Conservation (phyloP, 2,888 invertebrate species). For the Arge pagana region DNA sequence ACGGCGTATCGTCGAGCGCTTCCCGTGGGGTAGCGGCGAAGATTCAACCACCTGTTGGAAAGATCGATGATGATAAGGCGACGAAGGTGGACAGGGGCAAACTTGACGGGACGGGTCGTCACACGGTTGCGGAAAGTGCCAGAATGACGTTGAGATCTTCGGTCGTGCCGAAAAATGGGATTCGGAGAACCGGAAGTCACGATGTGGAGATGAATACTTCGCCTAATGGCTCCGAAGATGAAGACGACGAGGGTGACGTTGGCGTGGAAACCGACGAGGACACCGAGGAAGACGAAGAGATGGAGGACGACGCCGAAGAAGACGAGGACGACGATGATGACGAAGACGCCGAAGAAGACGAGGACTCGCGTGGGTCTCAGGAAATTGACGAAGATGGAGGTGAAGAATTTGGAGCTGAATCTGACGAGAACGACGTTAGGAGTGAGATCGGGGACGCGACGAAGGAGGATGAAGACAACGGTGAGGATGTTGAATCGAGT, state of each 20-base stretch:
- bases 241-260: conserved; percentile 21
- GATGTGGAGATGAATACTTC: conserved; percentile 11
- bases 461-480: background rate
- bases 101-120: conserved; percentile 5
- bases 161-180: background rate
- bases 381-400: conserved; percentile 1
- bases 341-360: conserved; percentile 33
- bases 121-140: background rate
- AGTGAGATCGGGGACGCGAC: background rate
- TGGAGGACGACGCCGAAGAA: conserved; percentile 27
- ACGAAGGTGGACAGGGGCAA: conserved; percentile 22
- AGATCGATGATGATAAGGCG: conserved; percentile 33
- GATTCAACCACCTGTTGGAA: conserved; percentile 25
- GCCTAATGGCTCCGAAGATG: conserved; percentile 5
- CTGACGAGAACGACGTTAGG: background rate
- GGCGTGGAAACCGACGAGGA: conserved; percentile 37
- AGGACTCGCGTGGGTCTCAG: conserved; percentile 28
- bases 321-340: conserved; percentile 33
- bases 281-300: conserved; percentile 23
- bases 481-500: background rate
- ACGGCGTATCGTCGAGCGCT: background rate
- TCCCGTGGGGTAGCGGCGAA: background rate
- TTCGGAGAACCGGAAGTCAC: background rate
- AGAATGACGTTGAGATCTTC: conserved; percentile 3
- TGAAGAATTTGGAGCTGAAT: conserved; percentile 3